Percentiles rank a stretch among this genome's conserved stretches.
phyloP scores from a whole-genome alignment of 1,140 invertebrate genomes.

The Drosophila cardini region DNA sequence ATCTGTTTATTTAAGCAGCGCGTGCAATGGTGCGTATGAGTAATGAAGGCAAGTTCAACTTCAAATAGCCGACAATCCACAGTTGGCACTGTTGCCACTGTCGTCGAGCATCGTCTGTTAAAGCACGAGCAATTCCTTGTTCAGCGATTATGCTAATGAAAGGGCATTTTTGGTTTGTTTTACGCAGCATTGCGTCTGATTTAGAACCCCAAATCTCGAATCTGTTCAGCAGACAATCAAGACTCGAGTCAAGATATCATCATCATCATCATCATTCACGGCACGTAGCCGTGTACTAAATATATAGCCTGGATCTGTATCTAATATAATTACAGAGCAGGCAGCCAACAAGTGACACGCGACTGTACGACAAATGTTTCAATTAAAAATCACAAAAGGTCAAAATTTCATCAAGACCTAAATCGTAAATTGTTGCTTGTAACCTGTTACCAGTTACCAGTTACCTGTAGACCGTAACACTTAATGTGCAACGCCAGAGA shows the following conservation, averaged over 20 bases:
- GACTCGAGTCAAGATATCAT: neutral
- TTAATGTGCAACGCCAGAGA: neutral
- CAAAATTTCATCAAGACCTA: conserved; percentile 13
- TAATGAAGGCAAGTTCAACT: conserved; percentile 41
- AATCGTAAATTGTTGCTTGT: neutral
- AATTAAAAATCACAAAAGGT: conserved; percentile 64
- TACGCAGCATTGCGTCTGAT: conserved; percentile 43
- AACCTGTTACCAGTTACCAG: too few species aligned
- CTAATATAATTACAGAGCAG: conserved; percentile 69
- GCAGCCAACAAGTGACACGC: conserved; percentile 11
- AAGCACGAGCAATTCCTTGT: conserved; percentile 48
- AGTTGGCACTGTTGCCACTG: too few species aligned
- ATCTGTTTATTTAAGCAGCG: conserved; percentile 72
- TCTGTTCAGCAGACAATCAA: conserved; percentile 8
- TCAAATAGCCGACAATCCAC: conserved; percentile 16
- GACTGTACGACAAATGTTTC: conserved; percentile 57
- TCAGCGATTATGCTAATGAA: conserved; percentile 74
- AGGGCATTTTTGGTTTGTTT: conserved; percentile 53
- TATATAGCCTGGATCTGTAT: conserved; percentile 44
- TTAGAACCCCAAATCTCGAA: conserved; percentile 18
- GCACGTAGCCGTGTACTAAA: conserved; percentile 52
- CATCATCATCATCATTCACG: conserved; percentile 37
- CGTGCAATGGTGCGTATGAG: conserved; percentile 50
- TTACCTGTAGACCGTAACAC: neutral
- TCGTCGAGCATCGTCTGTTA: conserved; percentile 3